Percentiles rank a stretch among this genome's conserved stretches.
phyloP scores from a whole-genome alignment of 2,888 invertebrate genomes.

The Tolmerus cingulatus region DNA sequence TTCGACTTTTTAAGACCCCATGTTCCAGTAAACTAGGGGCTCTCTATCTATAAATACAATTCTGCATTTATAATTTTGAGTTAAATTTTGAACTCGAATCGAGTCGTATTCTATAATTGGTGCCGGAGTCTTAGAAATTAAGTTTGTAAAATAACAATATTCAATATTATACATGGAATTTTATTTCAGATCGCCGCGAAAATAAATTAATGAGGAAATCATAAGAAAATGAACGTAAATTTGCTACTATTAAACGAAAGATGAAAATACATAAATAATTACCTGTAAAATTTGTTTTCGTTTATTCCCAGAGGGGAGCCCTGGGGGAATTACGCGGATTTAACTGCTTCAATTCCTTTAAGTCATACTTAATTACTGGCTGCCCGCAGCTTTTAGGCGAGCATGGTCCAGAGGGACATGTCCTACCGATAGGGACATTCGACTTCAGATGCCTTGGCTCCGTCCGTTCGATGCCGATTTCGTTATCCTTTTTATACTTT shows the following conservation, averaged over 20 bases:
- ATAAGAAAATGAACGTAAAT: not conserved
- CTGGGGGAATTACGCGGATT: constrained; percentile 41
- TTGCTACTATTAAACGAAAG: not conserved
- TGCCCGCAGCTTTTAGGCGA: not conserved
- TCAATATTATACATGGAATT: not conserved
- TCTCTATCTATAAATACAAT: too few relatives aligned
- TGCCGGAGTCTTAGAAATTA: not conserved
- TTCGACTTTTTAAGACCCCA: too few relatives aligned
- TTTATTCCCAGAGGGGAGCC: not conserved
- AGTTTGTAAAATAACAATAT: not conserved
- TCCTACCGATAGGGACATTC: constrained; percentile 55
- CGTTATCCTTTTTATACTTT: constrained; percentile 55
- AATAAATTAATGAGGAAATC: not conserved
- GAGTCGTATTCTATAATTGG: too few relatives aligned
- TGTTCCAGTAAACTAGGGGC: too few relatives aligned
- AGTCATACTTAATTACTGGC: constrained; percentile 45
- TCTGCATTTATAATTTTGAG: too few relatives aligned
- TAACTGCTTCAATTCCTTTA: constrained; percentile 46
- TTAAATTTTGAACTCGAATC: too few relatives aligned
- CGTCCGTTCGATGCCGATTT: constrained; percentile 54
- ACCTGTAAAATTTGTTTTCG: not conserved
- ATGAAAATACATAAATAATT: constrained; percentile 2
- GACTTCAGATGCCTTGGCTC: constrained; percentile 56
- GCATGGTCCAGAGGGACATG: not conserved
- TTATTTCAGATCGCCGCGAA: constrained; percentile 7